These are phyloP conservation scores for Rhagologus leucostigma DNA, from an alignment of 2,113 vertebrate genomes.

Conservation along the genomic window DNA sequence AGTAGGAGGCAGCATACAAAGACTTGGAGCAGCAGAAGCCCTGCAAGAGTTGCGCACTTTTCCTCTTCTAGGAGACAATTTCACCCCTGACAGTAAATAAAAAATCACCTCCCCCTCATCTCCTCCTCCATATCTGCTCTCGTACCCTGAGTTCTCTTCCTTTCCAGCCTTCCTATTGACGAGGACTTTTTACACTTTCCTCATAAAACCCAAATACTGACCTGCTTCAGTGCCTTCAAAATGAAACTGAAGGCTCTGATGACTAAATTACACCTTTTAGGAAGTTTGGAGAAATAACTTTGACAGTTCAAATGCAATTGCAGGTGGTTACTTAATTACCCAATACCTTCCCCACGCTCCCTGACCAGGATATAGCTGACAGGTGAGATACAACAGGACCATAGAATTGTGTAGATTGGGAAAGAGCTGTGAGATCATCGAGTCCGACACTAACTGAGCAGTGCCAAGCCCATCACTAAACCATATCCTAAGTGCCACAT, in stretches of 20 bases:
- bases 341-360: neutral
- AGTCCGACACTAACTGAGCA: neutral
- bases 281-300: neutral
- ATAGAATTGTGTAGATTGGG: neutral
- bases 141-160: neutral
- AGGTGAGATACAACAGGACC: neutral
- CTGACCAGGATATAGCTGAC: neutral
- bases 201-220: neutral
- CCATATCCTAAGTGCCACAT: neutral
- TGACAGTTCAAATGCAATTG: neutral
- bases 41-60: neutral
- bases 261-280: neutral
- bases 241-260: neutral
- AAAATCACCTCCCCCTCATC: neutral
- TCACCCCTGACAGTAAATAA: neutral
- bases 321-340: neutral
- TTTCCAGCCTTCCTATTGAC: neutral
- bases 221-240: neutral
- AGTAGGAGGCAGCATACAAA: neutral
- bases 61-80: neutral
- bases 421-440: fast-evolving
- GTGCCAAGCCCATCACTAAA: neutral
- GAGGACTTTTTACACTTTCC: neutral
- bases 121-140: neutral
- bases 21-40: neutral